A percentile compares a stretch with the other conserved stretches of the same genome.
Evolutionary conservation across 2,113 vertebrate species (phyloP).

Genomic region (Callipepla squamata): DNA sequence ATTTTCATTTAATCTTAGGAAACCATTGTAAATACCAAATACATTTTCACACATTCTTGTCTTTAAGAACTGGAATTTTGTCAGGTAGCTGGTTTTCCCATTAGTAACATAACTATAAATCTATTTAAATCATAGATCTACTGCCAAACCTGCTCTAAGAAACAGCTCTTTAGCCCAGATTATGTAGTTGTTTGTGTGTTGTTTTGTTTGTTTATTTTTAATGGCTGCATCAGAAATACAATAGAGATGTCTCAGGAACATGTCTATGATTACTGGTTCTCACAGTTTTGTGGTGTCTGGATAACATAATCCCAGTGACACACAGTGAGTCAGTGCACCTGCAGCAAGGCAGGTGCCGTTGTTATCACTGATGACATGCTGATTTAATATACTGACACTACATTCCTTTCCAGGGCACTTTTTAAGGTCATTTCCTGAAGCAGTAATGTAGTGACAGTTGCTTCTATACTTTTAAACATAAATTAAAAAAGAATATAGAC

Average conservation of each 20-base stretch:
- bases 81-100: not conserved
- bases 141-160: not conserved
- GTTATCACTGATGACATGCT: not conserved
- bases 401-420: not conserved
- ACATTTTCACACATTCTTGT: not conserved
- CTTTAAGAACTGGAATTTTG: not conserved
- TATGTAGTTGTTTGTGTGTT: not conserved
- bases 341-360: not conserved
- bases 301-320: not conserved
- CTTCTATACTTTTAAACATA: not conserved
- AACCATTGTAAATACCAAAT: not conserved
- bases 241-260: not conserved
- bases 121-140: not conserved
- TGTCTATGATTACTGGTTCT: not conserved
- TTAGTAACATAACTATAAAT: not conserved
- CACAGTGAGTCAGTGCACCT: not conserved
- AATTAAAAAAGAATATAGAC: not conserved
- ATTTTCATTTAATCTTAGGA: slow-evolving; percentile 22
- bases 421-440: not conserved
- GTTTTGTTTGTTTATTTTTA: not conserved
- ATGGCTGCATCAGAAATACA: not conserved
- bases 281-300: not conserved
- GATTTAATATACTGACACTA: not conserved
- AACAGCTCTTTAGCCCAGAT: not conserved
- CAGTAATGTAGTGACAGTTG: not conserved